Percentiles rank a stretch among this genome's conserved stretches.
Evolutionary conservation across 2,888 invertebrate genomes (phyloP).

Genomic region (Oxyscelio sp.): DNA sequence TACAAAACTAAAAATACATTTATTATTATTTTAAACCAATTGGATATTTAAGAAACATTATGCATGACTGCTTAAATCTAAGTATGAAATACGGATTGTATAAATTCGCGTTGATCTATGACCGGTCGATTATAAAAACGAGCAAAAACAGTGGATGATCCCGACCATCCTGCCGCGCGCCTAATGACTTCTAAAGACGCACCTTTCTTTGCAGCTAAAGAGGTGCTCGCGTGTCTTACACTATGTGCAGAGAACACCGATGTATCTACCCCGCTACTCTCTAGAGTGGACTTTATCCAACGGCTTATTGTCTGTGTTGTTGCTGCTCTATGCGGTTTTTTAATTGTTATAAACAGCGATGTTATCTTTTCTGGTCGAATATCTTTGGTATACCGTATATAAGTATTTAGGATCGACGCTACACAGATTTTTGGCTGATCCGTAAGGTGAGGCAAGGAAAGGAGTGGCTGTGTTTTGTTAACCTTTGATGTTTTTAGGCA

Average conservation of each 20-base stretch:
- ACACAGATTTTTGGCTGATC: neutral
- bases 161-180: constrained; percentile 7
- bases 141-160: constrained; percentile 1
- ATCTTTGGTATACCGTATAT: neutral
- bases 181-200: neutral
- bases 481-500: neutral
- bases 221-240: constrained; percentile 13
- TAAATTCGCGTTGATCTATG: neutral
- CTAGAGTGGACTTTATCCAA: constrained; percentile 2
- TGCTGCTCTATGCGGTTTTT: constrained; percentile 11
- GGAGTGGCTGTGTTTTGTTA: constrained; percentile 1
- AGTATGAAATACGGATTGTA: neutral
- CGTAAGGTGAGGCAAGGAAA: neutral
- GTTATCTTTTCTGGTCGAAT: neutral
- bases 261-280: neutral
- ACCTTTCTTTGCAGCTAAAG: constrained; percentile 1
- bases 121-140: constrained; percentile 14
- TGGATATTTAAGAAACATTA: too few relatives aligned
- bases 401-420: neutral
- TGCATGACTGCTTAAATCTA: too few relatives aligned
- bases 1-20: too few relatives aligned
- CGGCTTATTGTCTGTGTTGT: neutral
- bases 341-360: neutral
- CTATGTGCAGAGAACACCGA: constrained; percentile 11
- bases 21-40: too few relatives aligned